A percentile compares a stretch with the other conserved stretches of the same genome.
phyloP scores from a whole-genome alignment of 2,888 invertebrate species.

The Mamestra brassicae region DNA sequence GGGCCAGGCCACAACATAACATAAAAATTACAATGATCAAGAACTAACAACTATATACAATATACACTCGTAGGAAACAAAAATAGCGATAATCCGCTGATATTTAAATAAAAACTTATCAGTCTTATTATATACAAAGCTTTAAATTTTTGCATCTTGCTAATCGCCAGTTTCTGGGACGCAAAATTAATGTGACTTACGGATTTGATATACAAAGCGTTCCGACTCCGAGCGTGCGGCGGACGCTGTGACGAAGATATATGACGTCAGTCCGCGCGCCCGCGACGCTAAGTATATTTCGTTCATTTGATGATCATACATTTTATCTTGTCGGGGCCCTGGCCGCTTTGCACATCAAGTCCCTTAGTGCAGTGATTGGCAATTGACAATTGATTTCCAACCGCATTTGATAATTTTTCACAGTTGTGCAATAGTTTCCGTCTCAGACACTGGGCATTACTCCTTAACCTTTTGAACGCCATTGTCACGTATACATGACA shows the following conservation, averaged over 20 bases:
- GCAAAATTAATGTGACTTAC: too few species aligned
- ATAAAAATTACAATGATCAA: conserved; percentile 1
- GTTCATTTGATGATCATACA: too few species aligned
- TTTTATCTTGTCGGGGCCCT: too few species aligned
- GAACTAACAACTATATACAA: conserved; percentile 46
- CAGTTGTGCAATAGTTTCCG: background rate
- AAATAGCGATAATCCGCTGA: conserved; percentile 11
- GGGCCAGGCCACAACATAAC: conserved; percentile 1
- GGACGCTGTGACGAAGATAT: too few species aligned
- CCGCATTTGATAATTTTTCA: background rate
- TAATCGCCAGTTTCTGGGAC: background rate
- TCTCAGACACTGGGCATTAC: background rate
- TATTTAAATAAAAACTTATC: conserved; percentile 47
- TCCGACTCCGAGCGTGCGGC: too few species aligned
- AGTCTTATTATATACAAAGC: conserved; percentile 61
- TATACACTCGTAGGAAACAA: conserved; percentile 25
- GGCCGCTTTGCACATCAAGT: too few species aligned
- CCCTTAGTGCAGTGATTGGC: background rate
- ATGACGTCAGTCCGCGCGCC: too few species aligned
- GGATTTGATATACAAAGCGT: too few species aligned
- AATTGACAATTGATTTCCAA: background rate
- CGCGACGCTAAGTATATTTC: too few species aligned
- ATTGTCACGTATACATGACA: too few species aligned
- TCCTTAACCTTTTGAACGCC: too few species aligned
- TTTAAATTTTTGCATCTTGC: conserved; percentile 16